Evolutionary conservation across 2,888 invertebrate species (phyloP).

Genomic region (Dasypogon diadema): DNA sequence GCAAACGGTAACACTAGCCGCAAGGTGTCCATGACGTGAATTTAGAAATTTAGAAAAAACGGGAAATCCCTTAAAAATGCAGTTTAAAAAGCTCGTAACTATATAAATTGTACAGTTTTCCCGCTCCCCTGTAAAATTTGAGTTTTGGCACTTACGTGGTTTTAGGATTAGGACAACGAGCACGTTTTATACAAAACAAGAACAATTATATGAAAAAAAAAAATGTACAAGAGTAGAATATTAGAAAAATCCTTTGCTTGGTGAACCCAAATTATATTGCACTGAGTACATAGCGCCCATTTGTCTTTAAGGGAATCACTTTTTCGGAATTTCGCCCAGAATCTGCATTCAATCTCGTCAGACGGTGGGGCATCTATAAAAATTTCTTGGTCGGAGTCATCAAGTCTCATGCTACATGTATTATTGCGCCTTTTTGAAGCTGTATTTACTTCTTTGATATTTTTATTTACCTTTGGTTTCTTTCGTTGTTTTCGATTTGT

Average conservation of each 20-base stretch:
- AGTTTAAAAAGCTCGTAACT: too few relatives aligned
- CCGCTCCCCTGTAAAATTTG: too few relatives aligned
- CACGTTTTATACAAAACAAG: too few relatives aligned
- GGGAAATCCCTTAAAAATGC: too few relatives aligned
- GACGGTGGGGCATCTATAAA: conserved; percentile 10
- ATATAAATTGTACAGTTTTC: too few relatives aligned
- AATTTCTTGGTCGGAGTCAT: conserved; percentile 37
- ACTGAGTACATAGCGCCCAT: conserved; percentile 51
- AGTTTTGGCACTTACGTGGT: too few relatives aligned
- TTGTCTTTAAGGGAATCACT: conserved; percentile 33
- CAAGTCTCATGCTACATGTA: conserved; percentile 31
- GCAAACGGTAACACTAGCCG: too few relatives aligned
- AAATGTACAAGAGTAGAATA: too few relatives aligned
- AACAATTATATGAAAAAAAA: too few relatives aligned
- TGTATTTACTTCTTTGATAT: neutral
- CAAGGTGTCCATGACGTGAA: too few relatives aligned
- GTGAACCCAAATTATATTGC: conserved; percentile 51
- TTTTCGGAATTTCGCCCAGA: conserved; percentile 45
- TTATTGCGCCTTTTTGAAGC: conserved; percentile 14
- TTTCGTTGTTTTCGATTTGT: conserved; percentile 30
- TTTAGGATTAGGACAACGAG: too few relatives aligned
- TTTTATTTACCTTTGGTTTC: conserved; percentile 17
- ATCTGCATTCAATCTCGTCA: conserved; percentile 14
- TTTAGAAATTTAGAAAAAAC: too few relatives aligned
- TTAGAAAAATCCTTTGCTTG: neutral